Percentiles rank a stretch among this genome's conserved stretches.
phyloP scores from a whole-genome alignment of 2,888 invertebrate genomes.

The Lasioglossum malachurum region DNA sequence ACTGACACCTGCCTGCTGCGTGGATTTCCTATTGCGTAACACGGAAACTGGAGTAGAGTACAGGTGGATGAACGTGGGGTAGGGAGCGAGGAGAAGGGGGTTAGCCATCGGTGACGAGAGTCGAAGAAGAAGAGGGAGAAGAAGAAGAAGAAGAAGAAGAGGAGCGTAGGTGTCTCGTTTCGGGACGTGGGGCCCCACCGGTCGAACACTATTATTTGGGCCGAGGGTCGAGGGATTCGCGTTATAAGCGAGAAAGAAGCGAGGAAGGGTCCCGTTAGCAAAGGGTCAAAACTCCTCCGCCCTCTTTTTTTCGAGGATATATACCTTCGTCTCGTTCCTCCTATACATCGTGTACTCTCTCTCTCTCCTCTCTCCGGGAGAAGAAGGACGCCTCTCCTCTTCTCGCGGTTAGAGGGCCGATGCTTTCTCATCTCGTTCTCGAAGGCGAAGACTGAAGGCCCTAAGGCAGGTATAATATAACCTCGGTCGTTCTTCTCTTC shows the following conservation, averaged over 20 bases:
- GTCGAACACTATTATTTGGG: slow-evolving; percentile 81
- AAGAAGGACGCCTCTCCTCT: slow-evolving; percentile 27
- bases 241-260: slow-evolving; percentile 81
- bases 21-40: slow-evolving; percentile 70
- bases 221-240: slow-evolving; percentile 79
- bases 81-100: background rate
- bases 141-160: background rate
- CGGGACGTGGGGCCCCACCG: slow-evolving; percentile 66
- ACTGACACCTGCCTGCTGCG: slow-evolving; percentile 60
- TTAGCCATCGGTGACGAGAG: slow-evolving; percentile 16
- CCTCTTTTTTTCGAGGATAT: slow-evolving; percentile 72
- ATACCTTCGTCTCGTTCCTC: slow-evolving; percentile 60
- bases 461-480: slow-evolving; percentile 81
- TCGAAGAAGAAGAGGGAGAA: background rate
- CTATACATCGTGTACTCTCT: slow-evolving; percentile 52
- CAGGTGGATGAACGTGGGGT: background rate
- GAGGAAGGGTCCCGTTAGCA: slow-evolving; percentile 84
- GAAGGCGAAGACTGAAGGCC: slow-evolving; percentile 80
- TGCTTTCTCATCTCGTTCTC: slow-evolving; percentile 82
- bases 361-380: slow-evolving; percentile 16
- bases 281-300: slow-evolving; percentile 82
- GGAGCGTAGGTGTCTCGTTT: slow-evolving; percentile 73
- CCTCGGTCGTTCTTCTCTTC: slow-evolving; percentile 66
- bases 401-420: slow-evolving; percentile 54
- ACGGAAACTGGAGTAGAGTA: slow-evolving; percentile 62